These are phyloP conservation scores for Oasisia sp. DNA, from an alignment of 2,888 invertebrate species.

Conservation along the genomic window DNA sequence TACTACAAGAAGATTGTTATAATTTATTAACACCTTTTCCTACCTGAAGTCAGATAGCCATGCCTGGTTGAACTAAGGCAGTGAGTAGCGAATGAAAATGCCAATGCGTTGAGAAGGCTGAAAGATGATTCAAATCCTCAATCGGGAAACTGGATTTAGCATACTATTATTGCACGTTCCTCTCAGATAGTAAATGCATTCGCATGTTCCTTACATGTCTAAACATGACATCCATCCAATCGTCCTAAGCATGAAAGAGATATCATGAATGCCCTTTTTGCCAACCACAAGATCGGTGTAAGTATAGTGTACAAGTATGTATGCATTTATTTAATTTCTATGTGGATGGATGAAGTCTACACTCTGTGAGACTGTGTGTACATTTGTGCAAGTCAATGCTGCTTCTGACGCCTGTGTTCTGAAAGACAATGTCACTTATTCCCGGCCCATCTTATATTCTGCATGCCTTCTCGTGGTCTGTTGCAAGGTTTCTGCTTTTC, in stretches of 20 bases:
- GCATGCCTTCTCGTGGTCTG: neutral
- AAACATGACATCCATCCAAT: neutral
- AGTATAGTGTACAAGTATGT: neutral
- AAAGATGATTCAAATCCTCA: neutral
- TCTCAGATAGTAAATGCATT: neutral
- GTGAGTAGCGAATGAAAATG: neutral
- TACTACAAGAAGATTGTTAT: neutral
- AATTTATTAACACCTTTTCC: neutral
- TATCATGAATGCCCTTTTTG: neutral
- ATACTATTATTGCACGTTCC: too few relatives aligned
- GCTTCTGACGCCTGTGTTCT: neutral
- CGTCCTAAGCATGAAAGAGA: neutral
- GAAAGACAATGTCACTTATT: neutral
- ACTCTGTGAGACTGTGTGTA: neutral
- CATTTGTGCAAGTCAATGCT: neutral
- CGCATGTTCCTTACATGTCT: neutral
- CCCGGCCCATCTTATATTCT: neutral
- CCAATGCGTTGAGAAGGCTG: neutral
- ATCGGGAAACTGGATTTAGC: too few relatives aligned
- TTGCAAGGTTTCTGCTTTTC: neutral
- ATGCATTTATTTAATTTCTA: neutral
- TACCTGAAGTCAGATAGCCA: neutral
- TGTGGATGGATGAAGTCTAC: neutral
- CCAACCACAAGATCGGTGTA: neutral
- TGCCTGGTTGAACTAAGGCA: neutral